Evolutionary conservation across 2,888 invertebrate genomes (phyloP), one percentile per base, ranked within the genome.

Genomic region (Isotomurus palustris): DNA sequence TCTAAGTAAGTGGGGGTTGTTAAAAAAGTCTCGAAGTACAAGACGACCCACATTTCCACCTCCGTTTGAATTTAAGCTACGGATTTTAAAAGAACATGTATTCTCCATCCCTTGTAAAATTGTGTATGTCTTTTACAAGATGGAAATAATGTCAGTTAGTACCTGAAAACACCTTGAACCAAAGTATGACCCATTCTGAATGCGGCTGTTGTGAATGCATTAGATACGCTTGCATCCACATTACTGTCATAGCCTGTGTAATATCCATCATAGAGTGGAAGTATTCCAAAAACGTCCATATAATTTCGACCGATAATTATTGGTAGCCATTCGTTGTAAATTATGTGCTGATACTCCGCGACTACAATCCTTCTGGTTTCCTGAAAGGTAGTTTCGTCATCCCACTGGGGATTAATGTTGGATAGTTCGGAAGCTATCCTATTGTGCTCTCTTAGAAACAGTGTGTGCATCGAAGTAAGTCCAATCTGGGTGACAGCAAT

Each of bases 401-500:
- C 78, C 84, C 87, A 88, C 44, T 81, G 79, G 0, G 87, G 86
- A 78, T 93, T 91, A 8, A 89, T 69, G 2, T 76, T 72, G 0
- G 78, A 71, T 25, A 91, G 74, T 2, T 78, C 78, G 2, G 76
- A 75, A 0, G 88, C 88, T 1, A 91, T 72, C 1, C 88, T 81
- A 75, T 91, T 91, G 74, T 91, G 91, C 72, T 91, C 90, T 28
- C 91, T 79, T 19, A 86, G 81, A 73, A 87, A 84, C 6, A 90
- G 72, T 1, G 84, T 83, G 67, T 91, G 90, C 0, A 89, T 72
- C 0, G 84, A 81, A 0, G 86, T 84, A 43, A 90, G 77, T 0
- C 87, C 85, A 35, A 73, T 68, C 60, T 66, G 49, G 62, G 24
- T 44, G 4, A n/a, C n/a, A n/a, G n/a, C n/a, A n/a, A n/a, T n/a